Conservation (phyloP, 2,797 vertebrate species). For the Pteropus rufus region DNA sequence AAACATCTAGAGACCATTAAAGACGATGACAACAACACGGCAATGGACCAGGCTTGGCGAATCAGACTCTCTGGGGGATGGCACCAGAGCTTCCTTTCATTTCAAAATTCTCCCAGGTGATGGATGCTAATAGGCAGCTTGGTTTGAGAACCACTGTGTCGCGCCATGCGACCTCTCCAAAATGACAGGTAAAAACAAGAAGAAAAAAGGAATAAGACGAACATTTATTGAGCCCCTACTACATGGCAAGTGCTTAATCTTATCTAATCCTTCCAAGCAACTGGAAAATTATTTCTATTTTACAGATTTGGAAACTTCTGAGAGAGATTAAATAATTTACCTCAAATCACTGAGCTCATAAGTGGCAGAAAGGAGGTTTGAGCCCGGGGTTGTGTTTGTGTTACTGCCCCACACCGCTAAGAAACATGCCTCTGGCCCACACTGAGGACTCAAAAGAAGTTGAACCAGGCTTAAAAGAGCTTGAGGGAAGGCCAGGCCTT, state of each 20-base stretch:
- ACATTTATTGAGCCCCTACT: neutral
- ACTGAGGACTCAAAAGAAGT: neutral
- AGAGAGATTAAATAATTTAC: neutral
- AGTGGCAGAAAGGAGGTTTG: neutral
- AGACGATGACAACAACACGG: neutral
- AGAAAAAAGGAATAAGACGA: neutral
- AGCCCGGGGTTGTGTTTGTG: neutral
- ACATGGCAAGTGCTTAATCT: neutral
- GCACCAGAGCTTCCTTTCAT: neutral
- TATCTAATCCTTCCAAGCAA: neutral
- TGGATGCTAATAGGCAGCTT: neutral
- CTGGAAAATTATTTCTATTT: neutral
- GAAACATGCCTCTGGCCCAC: neutral
- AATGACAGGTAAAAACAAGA: neutral
- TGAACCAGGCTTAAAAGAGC: neutral
- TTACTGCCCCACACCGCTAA: neutral
- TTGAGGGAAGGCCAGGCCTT: neutral
- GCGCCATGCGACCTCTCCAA: neutral
- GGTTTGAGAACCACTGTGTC: neutral
- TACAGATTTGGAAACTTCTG: conserved; percentile 25
- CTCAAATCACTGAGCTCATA: neutral
- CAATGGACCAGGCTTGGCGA: neutral
- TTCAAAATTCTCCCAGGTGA: neutral
- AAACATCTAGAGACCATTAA: conserved; percentile 53
- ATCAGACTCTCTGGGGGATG: neutral